These are phyloP conservation scores for Drosophila lacteicornis DNA, from an alignment of 1,140 invertebrate genomes.

Conservation along the genomic window DNA sequence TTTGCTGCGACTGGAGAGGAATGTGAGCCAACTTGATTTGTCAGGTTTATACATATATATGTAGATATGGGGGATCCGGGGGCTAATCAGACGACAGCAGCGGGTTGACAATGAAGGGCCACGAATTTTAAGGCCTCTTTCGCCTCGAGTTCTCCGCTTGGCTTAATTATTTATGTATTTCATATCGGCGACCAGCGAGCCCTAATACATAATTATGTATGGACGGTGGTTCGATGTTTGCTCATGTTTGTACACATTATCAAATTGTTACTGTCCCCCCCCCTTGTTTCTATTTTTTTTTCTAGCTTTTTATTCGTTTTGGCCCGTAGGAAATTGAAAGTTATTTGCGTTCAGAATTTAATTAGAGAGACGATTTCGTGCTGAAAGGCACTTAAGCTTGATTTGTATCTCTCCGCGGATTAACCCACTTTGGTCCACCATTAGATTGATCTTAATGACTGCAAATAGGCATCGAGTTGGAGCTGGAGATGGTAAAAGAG, in stretches of 20 bases:
- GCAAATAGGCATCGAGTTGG: not conserved
- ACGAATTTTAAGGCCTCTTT: slow-evolving; percentile 7
- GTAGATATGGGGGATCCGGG: not conserved
- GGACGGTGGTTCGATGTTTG: slow-evolving; percentile 50
- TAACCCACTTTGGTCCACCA: slow-evolving; percentile 22
- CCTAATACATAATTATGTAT: slow-evolving; percentile 28
- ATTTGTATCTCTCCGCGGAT: slow-evolving; percentile 29
- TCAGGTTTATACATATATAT: slow-evolving; percentile 34
- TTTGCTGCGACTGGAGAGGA: slow-evolving; percentile 46
- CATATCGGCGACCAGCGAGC: slow-evolving; percentile 33
- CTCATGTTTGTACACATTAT: slow-evolving; percentile 49
- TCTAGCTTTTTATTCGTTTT: slow-evolving; percentile 12
- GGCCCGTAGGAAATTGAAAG: slow-evolving; percentile 70
- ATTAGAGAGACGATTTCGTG: slow-evolving; percentile 47
- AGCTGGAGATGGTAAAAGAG: not conserved
- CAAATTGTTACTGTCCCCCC: slow-evolving; percentile 17
- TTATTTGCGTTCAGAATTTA: slow-evolving; percentile 74
- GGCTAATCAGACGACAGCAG: slow-evolving; percentile 15
- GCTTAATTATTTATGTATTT: slow-evolving; percentile 73
- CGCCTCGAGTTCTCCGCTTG: slow-evolving; percentile 1
- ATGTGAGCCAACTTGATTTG: slow-evolving; percentile 69
- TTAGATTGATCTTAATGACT: slow-evolving; percentile 28
- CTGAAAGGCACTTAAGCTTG: slow-evolving; percentile 35
- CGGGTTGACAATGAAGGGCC: slow-evolving; percentile 44
- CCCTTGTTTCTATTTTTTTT: slow-evolving; percentile 5